Conservation (phyloP, 2,888 invertebrate species). For the Pteria penguin region DNA sequence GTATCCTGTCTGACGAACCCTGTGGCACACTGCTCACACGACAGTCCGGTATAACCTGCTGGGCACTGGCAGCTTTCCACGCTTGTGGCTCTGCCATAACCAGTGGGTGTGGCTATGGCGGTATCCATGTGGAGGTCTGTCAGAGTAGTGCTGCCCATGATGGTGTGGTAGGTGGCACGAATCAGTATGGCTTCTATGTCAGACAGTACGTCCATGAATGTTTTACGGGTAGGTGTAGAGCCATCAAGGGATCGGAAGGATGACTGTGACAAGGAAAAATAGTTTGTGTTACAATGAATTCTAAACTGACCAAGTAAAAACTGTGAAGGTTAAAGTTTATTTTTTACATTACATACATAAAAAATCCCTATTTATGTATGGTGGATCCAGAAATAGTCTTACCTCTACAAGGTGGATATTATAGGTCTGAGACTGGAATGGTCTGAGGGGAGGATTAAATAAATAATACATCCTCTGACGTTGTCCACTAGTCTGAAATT, state of each 20-base stretch:
- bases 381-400: no score
- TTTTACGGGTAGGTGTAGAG: slow-evolving; percentile 68
- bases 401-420: slow-evolving; percentile 82
- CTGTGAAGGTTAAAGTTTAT: no score
- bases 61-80: slow-evolving; percentile 75
- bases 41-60: slow-evolving; percentile 73
- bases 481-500: slow-evolving; percentile 84
- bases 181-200: slow-evolving; percentile 80
- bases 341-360: no score
- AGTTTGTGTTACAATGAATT: no score
- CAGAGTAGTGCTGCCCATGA: slow-evolving; percentile 84
- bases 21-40: slow-evolving; percentile 73
- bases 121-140: slow-evolving; percentile 71
- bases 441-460: slow-evolving; percentile 83
- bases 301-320: no score
- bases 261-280: slow-evolving; percentile 53
- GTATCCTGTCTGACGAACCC: slow-evolving; percentile 69
- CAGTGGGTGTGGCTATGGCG: slow-evolving; percentile 63
- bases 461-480: slow-evolving; percentile 85
- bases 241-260: slow-evolving; percentile 70
- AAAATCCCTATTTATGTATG: no score
- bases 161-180: slow-evolving; percentile 87
- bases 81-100: slow-evolving; percentile 63
- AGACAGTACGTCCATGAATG: slow-evolving; percentile 76
- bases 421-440: slow-evolving; percentile 77